Conservation (phyloP, 2,888 invertebrate species). For the Selenia dentaria region DNA sequence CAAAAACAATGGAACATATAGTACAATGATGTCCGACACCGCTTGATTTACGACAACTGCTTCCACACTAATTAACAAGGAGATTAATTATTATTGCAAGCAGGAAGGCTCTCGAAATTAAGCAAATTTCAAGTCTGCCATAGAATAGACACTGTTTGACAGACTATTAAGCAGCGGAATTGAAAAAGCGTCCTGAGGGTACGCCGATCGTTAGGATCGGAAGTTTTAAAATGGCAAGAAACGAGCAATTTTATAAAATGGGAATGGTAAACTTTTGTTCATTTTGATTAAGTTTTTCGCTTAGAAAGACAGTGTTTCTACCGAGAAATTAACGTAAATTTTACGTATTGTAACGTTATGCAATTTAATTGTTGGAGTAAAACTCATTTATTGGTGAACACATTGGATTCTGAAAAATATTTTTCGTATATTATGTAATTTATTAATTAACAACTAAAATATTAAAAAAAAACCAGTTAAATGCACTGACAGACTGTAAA, state of each 20-base stretch:
- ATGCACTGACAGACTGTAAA: no score
- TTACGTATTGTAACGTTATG: background rate
- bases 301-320: slow-evolving; percentile 14
- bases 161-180: slow-evolving; percentile 34
- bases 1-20: slow-evolving; percentile 44
- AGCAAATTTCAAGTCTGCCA: slow-evolving; percentile 22
- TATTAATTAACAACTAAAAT: no score
- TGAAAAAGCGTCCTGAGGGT: slow-evolving; percentile 30
- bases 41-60: slow-evolving; percentile 59
- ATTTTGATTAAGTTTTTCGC: slow-evolving; percentile 31
- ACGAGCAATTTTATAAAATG: slow-evolving; percentile 28
- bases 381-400: no score
- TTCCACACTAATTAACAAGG: slow-evolving; percentile 69
- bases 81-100: slow-evolving; percentile 76
- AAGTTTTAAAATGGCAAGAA: slow-evolving; percentile 27
- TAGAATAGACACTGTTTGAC: slow-evolving; percentile 34
- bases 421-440: no score
- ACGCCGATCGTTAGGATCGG: slow-evolving; percentile 21
- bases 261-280: slow-evolving; percentile 30
- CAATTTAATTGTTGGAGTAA: no score
- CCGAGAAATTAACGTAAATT: background rate
- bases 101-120: slow-evolving; percentile 40
- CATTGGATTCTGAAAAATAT: no score
- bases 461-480: no score
- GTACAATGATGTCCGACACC: slow-evolving; percentile 37